Base-by-base conservation (phyloP, 1,140 invertebrate species). In the Odontomachus brunneus region DNA sequence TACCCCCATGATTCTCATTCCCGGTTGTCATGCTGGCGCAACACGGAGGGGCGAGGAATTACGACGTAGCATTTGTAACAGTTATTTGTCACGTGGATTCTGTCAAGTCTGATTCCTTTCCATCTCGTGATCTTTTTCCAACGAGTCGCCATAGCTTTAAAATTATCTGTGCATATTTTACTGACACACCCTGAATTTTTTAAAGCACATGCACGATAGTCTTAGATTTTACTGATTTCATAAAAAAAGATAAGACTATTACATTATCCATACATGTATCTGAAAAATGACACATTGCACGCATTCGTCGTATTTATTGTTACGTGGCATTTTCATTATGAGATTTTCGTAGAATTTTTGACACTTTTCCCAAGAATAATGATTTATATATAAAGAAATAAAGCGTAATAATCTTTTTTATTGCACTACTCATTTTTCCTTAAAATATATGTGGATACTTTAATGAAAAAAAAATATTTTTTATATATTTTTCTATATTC, bases 161-260 rank as follows among this genome's bases (percentile, higher is more conserved):
- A 78, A 78, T 84, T 55, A 53, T 59, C 48, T 19, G n/a, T 60
- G 11, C 60, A n/a, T 24, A 17, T 63, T 38, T 33, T 71, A 67
- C 78, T 75, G 59, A 44, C 83, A 38, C 49, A 24, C n/a, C 9
- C 19, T 7, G 9, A 44, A 44, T 59, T 44, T 53, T 49, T 59
- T 19, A 14, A 26, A 24, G 14, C 15, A 9, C 49, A 0, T 17
- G n/a, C 12, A 9, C 3, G 1, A 24, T 66, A 55, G 72, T 89
- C 82, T 93, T 92, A 93, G 90, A 92, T 91, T 93, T 89, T 71
- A 55, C 85, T 71, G 72, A 91, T 92, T 91, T 93, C 93, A 92
- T 93, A 94, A 94, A 93, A 93, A 94, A 93, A 90, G n/a, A 86
- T 91, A 71, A 75, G 88, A 53, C 91, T 93, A 94, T 94, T 94